Evolutionary conservation across 2,797 vertebrate genomes (phyloP), one percentile per base, ranked within the genome.

Genomic region (Gymnodraco acuticeps): DNA sequence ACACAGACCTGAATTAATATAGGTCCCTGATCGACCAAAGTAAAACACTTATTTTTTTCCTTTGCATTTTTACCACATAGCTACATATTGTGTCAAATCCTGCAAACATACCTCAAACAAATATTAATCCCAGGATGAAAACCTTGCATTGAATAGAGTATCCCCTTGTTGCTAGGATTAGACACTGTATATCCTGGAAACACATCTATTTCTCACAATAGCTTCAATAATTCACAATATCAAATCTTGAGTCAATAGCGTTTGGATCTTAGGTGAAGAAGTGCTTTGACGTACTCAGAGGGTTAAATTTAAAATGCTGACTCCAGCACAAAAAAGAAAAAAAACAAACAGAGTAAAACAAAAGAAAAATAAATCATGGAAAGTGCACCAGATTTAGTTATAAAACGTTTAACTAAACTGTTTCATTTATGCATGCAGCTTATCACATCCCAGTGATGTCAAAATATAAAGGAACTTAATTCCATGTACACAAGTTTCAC

Each of bases 381-480:
- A 96, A 96, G 96, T 97, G 96, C 95, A 96, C 96, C 96, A 94
- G 95, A 94, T 96, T 96, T 94, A 95, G 93, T 96, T 96, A 95
- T 94, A 92, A 96, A 96, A 97, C 96, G 96, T 95, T 95, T 93
- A 97, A 97, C 96, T 96, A 95, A 97, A 98, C 92, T 92, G 96
- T 97, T 96, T 96, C 91, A 95, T 96, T 95, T 96, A 97, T 95
- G 97, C 98, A 99, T 99, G 98, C 98, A 99, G 96, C 96, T 96
- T 92, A 95, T 94, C 94, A 96, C 97, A 96, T 95, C 96, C 75
- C 90, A 94, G 84, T 85, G 96, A 97, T 95, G 96, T 95, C 84
- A 87, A 92, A 92, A 92, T 90, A 93, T 83, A 95, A 95, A 95
- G 89, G 93, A 96, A 96, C 95, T 94, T 92, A 96, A 96, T 95